phyloP scores from a whole-genome alignment of 1,140 invertebrate species.

The Trypoxylus dichotomus region DNA sequence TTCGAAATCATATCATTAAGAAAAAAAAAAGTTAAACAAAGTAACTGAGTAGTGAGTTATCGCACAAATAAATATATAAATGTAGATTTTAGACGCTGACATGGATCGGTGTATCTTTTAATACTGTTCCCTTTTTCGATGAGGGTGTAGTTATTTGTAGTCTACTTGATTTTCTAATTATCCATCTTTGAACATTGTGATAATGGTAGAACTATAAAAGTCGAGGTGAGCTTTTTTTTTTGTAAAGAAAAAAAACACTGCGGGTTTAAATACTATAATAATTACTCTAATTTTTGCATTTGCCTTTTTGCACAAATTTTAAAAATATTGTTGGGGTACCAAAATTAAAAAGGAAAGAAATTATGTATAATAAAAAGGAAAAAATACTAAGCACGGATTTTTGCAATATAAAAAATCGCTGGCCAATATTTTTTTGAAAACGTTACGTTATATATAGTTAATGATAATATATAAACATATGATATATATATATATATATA shows the following conservation, averaged over 20 bases:
- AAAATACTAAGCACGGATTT: conserved; percentile 31
- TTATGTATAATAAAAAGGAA: conserved; percentile 13
- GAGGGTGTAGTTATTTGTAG: not conserved
- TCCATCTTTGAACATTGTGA: not conserved
- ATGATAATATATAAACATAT: conserved; percentile 36
- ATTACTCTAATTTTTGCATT: conserved; percentile 6
- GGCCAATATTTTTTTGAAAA: conserved; percentile 41
- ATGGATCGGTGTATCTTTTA: no score
- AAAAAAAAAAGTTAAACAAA: not conserved
- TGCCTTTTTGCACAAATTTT: conserved; percentile 12
- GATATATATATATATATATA: conserved; percentile 45
- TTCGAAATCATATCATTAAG: conserved; percentile 22
- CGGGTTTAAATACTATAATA: not conserved
- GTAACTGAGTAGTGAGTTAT: not conserved
- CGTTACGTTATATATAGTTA: conserved; percentile 42
- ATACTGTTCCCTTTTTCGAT: no score
- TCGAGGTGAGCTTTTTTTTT: not conserved
- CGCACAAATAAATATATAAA: not conserved
- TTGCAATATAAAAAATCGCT: conserved; percentile 40
- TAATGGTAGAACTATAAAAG: not conserved
- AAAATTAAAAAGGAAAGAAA: not conserved
- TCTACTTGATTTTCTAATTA: not conserved
- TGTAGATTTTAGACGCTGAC: not conserved
- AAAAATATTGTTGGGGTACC: not conserved
- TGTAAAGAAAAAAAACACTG: not conserved